Percentiles rank a stretch among this genome's conserved stretches.
Evolutionary conservation across 2,113 vertebrate genomes (phyloP).

Genomic region (Pterophyllum scalare): DNA sequence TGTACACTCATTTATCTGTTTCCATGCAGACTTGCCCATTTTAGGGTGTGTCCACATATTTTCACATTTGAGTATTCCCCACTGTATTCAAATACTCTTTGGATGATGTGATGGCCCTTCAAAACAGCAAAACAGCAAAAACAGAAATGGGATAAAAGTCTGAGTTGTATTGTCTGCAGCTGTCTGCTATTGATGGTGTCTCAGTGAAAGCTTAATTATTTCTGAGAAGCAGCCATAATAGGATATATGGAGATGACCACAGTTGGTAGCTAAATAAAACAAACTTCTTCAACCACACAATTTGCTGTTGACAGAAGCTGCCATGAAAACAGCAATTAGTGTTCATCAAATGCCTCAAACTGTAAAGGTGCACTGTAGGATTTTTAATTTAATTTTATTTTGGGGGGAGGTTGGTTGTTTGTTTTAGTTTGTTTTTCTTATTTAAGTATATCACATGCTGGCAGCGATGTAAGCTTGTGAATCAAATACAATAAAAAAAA

Average conservation of each 20-base stretch:
- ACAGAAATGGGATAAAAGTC: conserved; percentile 17
- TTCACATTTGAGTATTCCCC: conserved; percentile 31
- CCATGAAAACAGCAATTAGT: conserved; percentile 44
- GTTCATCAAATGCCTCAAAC: background rate
- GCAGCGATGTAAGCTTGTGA: too few species aligned
- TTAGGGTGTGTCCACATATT: conserved; percentile 49
- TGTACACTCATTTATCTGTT: background rate
- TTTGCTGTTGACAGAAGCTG: background rate
- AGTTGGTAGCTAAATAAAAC: conserved; percentile 33
- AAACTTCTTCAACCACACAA: conserved; percentile 6
- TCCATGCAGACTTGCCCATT: background rate
- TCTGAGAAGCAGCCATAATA: conserved; percentile 57
- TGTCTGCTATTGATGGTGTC: conserved; percentile 8
- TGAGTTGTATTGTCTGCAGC: conserved; percentile 23
- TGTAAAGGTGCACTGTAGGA: background rate
- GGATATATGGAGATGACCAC: conserved; percentile 17
- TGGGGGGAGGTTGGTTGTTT: background rate
- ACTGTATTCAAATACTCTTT: background rate
- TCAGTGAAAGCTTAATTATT: conserved; percentile 6
- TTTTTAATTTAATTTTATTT: background rate
- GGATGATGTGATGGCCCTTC: conserved; percentile 24
- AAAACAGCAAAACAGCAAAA: background rate
- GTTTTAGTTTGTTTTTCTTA: too few species aligned
- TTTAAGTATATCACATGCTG: background rate
- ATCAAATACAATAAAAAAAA: too few species aligned